Evolutionary conservation across 2,113 vertebrate species (phyloP).

Genomic region (Salvator merianae): DNA sequence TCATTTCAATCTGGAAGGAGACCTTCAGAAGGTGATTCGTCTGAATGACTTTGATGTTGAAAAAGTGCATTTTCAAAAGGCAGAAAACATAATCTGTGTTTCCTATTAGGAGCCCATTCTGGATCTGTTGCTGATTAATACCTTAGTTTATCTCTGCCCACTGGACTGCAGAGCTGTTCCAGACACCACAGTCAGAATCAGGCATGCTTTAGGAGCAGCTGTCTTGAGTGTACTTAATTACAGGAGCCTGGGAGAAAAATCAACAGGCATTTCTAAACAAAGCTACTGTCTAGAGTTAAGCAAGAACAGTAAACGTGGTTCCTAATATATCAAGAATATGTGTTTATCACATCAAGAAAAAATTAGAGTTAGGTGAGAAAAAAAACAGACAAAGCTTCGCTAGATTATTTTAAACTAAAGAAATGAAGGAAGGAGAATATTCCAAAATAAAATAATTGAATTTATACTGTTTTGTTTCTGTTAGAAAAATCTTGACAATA

Average conservation of each 20-base stretch:
- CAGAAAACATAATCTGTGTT: conserved; percentile 52
- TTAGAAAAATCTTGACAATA: not conserved
- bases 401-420: not conserved
- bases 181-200: conserved; percentile 19
- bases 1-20: conserved; percentile 57
- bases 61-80: conserved; percentile 57
- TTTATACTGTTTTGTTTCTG: not conserved
- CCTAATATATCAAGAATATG: conserved; percentile 35
- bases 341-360: conserved; percentile 5
- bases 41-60: conserved; percentile 59
- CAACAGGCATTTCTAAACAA: conserved; percentile 48
- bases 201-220: conserved; percentile 61
- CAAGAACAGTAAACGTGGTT: conserved; percentile 48
- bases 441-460: not conserved
- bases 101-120: conserved; percentile 55
- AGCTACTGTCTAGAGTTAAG: conserved; percentile 63
- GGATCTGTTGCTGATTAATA: conserved; percentile 56
- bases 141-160: conserved; percentile 10
- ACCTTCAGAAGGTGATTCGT: conserved; percentile 52
- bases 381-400: not conserved
- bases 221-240: conserved; percentile 59
- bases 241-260: conserved; percentile 45
- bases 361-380: not conserved
- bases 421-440: not conserved
- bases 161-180: not conserved